These are phyloP conservation scores for Chaetodon trifasciatus DNA, from an alignment of 2,797 vertebrate species.

Conservation along the genomic window DNA sequence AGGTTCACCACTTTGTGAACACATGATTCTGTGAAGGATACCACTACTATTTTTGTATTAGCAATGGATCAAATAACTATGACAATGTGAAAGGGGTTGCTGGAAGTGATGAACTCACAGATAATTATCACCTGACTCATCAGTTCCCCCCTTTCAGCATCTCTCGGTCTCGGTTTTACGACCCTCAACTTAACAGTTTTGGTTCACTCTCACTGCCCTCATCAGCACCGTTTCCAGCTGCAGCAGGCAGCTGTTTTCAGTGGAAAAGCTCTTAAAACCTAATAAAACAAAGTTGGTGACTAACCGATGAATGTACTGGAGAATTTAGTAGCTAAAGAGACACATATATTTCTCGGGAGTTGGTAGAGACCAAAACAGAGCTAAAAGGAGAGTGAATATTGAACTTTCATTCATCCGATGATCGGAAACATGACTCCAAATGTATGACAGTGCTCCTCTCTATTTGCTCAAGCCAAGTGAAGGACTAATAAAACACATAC, in stretches of 20 bases:
- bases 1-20: no score
- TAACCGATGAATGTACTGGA: background rate
- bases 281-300: background rate
- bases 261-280: background rate
- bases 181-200: background rate
- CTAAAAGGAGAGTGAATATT: background rate
- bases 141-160: background rate
- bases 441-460: no score
- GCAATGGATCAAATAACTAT: background rate
- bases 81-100: background rate
- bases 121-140: background rate
- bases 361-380: background rate
- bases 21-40: no score
- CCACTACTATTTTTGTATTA: background rate
- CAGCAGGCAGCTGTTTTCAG: background rate
- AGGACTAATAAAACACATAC: background rate
- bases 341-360: background rate
- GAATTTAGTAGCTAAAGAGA: no score
- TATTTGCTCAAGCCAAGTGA: background rate
- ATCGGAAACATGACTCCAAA: background rate
- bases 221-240: conserved; percentile 8
- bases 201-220: background rate
- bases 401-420: background rate
- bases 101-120: background rate
- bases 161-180: background rate